Base-by-base conservation (phyloP, 2,113 vertebrate species). In the Oenanthe oenanthe region DNA sequence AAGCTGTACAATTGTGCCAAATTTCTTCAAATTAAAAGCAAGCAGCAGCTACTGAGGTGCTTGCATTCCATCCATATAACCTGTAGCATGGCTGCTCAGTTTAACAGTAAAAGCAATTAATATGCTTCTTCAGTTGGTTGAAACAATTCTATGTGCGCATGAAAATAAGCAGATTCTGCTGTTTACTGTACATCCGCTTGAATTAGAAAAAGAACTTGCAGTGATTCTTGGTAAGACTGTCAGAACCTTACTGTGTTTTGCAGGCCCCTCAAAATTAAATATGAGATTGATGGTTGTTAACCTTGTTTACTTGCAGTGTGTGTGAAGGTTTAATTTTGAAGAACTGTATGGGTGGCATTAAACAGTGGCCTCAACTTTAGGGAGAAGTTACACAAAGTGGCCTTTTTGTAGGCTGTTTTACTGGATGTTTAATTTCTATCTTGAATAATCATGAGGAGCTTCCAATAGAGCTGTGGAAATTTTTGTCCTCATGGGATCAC, bases 281-380 rank as follows among this genome's bases (percentile, higher is more conserved):
- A 22, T n/a, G 42, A 4, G 22, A 1, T 10, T 7, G 19, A 11
- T 17, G 31, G 29, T 54, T n/a, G 1, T 73, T 65, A 25, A 17
- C 13, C 13, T 26, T 9, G 4, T 40, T 77, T 32, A 31, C 42
- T 31, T 62, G 56, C 32, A 26, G 1, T 31, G 8, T 0, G 0
- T 36, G 0, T 57, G 16, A 45, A 19, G 43, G 43, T 45, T 45
- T 45, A 45, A 20, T 45, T 45, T 45, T 45, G 43, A 45, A 45
- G 18, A 45, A 45, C 10, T 45, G 18, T 45, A 4, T 21, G 71
- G 34, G 2, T 32, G 18, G 48, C 48, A 17, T 6, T 1, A 29
- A 62, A 34, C 21, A 1, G 9, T 1, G 8, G 5, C 25, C 12
- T 54, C 32, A 9, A 0, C 43, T 43, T 10, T 7, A 12, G 24